Evolutionary conservation across 2,113 vertebrate genomes (phyloP).

Genomic region (Ptychochromis oligacanthus): DNA sequence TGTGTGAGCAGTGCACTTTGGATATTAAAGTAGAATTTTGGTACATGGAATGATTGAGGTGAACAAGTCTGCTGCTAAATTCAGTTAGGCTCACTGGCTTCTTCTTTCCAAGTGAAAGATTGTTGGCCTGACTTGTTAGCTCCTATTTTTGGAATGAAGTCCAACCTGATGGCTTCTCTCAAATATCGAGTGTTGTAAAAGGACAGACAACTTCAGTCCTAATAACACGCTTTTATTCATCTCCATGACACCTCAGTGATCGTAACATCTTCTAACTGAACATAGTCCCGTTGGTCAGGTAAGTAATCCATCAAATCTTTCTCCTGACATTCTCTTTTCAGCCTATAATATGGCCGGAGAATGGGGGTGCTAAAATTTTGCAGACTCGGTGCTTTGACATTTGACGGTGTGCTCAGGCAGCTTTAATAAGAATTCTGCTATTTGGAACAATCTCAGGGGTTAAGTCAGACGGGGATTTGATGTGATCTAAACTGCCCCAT

Average conservation of each 20-base stretch:
- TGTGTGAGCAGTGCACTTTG: background rate
- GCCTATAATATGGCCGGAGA: background rate
- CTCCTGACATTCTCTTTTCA: conserved; percentile 30
- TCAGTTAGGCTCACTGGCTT: background rate
- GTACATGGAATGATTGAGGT: background rate
- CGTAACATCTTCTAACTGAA: conserved; percentile 18
- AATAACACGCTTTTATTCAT: background rate
- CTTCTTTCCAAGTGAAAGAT: background rate
- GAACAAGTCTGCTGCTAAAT: background rate
- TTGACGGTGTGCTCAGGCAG: conserved; percentile 20
- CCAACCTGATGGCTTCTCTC: background rate
- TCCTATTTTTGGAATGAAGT: background rate
- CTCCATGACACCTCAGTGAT: background rate
- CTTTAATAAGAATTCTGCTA: conserved; percentile 52
- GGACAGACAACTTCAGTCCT: background rate
- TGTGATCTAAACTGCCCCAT: conserved; percentile 49
- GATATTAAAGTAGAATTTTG: too few relatives aligned
- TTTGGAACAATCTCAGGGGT: conserved; percentile 47
- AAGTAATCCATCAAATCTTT: conserved; percentile 24
- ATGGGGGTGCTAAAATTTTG: conserved; percentile 11
- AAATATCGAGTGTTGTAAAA: background rate
- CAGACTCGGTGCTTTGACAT: conserved; percentile 41
- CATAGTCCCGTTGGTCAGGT: background rate
- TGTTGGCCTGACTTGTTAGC: background rate
- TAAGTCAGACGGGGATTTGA: conserved; percentile 54